Evolutionary conservation across 2,113 vertebrate genomes (phyloP), one percentile per base, ranked within the genome.

Genomic region (Acrocephalus kingi): DNA sequence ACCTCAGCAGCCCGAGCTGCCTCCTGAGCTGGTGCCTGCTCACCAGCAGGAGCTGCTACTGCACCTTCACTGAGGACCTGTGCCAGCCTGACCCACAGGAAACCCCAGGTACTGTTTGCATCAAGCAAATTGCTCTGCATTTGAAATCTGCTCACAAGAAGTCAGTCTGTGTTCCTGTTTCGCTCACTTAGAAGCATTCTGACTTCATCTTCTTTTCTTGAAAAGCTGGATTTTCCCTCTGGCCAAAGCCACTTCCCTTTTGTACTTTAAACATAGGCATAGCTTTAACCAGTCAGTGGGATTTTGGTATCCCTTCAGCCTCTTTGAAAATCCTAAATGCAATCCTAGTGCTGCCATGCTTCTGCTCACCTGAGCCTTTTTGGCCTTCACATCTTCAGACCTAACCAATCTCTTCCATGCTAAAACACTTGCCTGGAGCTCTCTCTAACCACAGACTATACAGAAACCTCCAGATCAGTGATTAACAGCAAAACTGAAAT

Each of bases 71-170:
- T 9, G 46, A 37, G 39, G 12, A 46, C 56, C 68, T 30, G 39
- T 14, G 43, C 68, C 72, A 63, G 49, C 20, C 82, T 56, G 45
- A 76, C 72, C 79, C 37, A 13, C 0, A 1, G 66, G 55, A 91
- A 62, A 8, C 19, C 37, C 52, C 63, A 45, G 41, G 21, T 2
- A 33, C 7, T 0, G 0, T 20, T 6, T 24, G 51, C 46, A 82
- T 9, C 45, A 66, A 85, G 82, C 17, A 78, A 78, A 72, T 16
- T 5, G 15, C 41, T 64, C 52, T n/a, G 41, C 28, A 11, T 31
- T 67, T 63, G 52, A 64, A 71, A 89, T 37, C 24, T 18, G 10
- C 56, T 11, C 30, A 27, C 0, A 1, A 71, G 20, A 61, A 43
- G 9, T 35, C 69, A 18, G 56, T 4, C 72, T 0, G 0, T 11